Base-by-base conservation (phyloP, 2,888 invertebrate genomes). In the Tetragonisca angustula region DNA sequence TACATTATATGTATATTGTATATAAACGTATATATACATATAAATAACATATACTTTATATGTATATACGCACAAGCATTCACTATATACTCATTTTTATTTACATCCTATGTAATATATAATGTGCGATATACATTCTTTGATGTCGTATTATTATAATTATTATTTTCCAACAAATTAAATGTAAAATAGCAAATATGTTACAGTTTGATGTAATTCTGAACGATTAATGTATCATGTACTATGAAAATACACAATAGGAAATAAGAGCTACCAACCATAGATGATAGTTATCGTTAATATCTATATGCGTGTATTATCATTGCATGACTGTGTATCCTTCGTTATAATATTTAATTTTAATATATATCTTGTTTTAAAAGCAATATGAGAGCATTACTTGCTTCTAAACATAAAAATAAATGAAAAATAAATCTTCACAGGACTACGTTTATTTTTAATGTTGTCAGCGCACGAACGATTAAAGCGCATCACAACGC, bases 1-100 rank as follows among this genome's bases (percentile, higher is more conserved):
- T 92, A 15, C 54, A 43, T n/a, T 32, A 49, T 64, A 64, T 13
- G 2, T 3, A n/a, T 49, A 13, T 19, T 64, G 21, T 64, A 64
- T 4, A 62, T 27, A 62, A 27, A 62, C 4, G 27, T 19, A 62
- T 4, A 62, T 19, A 27, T 27, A 62, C 27, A 62, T 19, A 62
- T 19, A 62, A 27, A 27, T 19, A 32, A 62, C 27, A 27, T 54
- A 49, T 49, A 68, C 19, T 6, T 17, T 79, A 43, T 64, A 70
- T 43, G 54, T 76, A 49, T 75, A 54, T 67, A 52, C 1, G 49
- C 21, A 27, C 17, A 50, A 64, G 36, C 50, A 56, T 59, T 64
- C 4, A 67, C 9, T 73, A 19, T 54, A 61, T 50, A 64, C 32
- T n/a, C 52, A 73, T 73, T 69, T 56, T 73, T 27, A 27, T 27